Evolutionary conservation across 92 coral and sea anemone genomes (phyloP), one percentile per base, ranked within the genome.

Genomic region (Parazoanthus darwini): DNA sequence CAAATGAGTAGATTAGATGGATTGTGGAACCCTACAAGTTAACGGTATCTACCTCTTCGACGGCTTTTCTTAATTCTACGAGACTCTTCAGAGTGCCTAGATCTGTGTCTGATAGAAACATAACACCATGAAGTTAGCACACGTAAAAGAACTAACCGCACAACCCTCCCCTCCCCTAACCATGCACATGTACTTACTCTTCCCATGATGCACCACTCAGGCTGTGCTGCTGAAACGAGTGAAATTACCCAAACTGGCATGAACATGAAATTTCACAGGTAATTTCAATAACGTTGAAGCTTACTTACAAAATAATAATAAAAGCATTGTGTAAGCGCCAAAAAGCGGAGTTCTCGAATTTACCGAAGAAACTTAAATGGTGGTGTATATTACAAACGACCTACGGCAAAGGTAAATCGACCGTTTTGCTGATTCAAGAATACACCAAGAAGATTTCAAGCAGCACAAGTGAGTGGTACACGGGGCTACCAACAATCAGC

Each of bases 31-130:
- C 70, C 70, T 63, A 22, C 33, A 50, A 79, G 5, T 23, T 38
- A 23, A 66, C 3, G 23, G 71, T 84, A 84, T 84, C 87, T 84
- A 84, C 87, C 87, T 84, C 98, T 95, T 95, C 98, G 91, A 13
- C 88, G 96, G 76, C 95, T 92, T 90, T 95, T 90, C 89, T 93
- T 93, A 74, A 93, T 89, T 82, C 95, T 90, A 83, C 98, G 96
- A 42, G 92, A 86, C 39, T 95, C 98, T 74, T 95, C 98, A 8
- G 98, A 67, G 90, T 93, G 96, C 85, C 98, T 95, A 85, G 92
- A 88, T 78, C 94, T 90, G 89, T 90, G 96, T 93, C 98, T 95
- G 92, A 84, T 87, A 88, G 92, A 77, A 56, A 90, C 88, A 94
- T 80, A 85, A 86, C 33, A 86, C 75, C 81, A 86, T 59, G 83